Evolutionary conservation across 37 sponge, comb jelly and placozoan species (phyloP).

Genomic region (Halichondria panicea): DNA sequence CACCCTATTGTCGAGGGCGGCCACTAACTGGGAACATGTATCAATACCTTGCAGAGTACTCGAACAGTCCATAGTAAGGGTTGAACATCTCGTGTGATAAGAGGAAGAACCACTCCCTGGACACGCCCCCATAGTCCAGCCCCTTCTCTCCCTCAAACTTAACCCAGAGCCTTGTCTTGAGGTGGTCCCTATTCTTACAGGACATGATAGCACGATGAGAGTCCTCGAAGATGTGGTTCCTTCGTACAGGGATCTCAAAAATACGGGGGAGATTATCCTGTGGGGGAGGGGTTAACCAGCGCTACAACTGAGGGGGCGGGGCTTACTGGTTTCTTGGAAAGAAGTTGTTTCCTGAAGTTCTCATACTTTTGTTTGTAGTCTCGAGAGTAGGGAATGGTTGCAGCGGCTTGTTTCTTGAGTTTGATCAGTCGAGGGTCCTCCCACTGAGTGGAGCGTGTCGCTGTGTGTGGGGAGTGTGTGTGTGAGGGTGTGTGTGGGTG

Average conservation of each 20-base stretch:
- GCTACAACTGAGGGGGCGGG: too few species aligned
- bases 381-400: slow-evolving; percentile 76
- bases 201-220: slow-evolving; percentile 74
- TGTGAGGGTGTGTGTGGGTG: neutral
- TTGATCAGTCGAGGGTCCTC: slow-evolving; percentile 86
- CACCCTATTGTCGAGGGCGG: slow-evolving; percentile 95
- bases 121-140: slow-evolving; percentile 95
- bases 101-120: slow-evolving; percentile 97
- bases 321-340: slow-evolving; percentile 73
- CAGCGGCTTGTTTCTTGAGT: slow-evolving; percentile 26
- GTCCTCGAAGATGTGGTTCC: slow-evolving; percentile 84
- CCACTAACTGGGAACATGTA: too few species aligned
- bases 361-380: slow-evolving; percentile 93
- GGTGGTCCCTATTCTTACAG: slow-evolving; percentile 58
- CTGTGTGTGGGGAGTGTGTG: slow-evolving; percentile 5
- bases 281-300: neutral
- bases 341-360: slow-evolving; percentile 63
- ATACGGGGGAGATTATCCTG: slow-evolving; percentile 64
- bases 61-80: slow-evolving; percentile 98
- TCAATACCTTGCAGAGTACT: slow-evolving; percentile 90
- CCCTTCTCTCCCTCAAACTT: slow-evolving; percentile 93
- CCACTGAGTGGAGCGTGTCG: slow-evolving; percentile 84
- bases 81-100: slow-evolving; percentile 98
- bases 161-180: slow-evolving; percentile 82
- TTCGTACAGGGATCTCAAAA: slow-evolving; percentile 78